Conservation (phyloP, 2,888 invertebrate genomes). For the Lepidochrysops patricia region DNA sequence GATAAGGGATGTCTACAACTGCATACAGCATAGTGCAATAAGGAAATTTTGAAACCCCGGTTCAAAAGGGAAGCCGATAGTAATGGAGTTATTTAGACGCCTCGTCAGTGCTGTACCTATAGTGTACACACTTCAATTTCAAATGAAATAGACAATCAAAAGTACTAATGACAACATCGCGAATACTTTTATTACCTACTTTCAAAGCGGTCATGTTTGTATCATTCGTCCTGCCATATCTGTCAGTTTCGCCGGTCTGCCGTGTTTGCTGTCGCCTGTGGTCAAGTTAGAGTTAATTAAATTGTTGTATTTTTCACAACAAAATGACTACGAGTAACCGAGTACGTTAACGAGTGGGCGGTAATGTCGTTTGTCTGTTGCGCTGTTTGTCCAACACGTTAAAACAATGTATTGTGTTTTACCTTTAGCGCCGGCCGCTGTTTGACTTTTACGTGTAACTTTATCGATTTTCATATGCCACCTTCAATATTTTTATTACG, state of each 20-base stretch:
- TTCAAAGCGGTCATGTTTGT: background rate
- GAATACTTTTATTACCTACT: too few relatives aligned
- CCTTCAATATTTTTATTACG: background rate
- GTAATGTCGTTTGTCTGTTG: constrained; percentile 47
- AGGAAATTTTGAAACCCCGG: too few relatives aligned
- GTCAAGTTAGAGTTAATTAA: constrained; percentile 69
- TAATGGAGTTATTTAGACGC: too few relatives aligned
- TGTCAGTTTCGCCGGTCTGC: constrained; percentile 40
- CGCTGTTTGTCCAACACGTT: constrained; percentile 33
- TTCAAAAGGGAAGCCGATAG: too few relatives aligned
- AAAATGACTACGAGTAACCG: constrained; percentile 50
- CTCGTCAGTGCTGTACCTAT: too few relatives aligned
- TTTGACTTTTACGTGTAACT: constrained; percentile 15
- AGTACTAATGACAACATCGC: too few relatives aligned
- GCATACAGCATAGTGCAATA: too few relatives aligned
- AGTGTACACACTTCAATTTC: too few relatives aligned
- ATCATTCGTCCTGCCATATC: background rate
- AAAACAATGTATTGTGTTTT: constrained; percentile 31
- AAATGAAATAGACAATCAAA: too few relatives aligned
- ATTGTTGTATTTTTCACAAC: constrained; percentile 68
- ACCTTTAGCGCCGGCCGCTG: constrained; percentile 7
- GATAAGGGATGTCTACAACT: too few relatives aligned
- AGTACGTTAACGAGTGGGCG: constrained; percentile 47
- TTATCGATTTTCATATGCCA: background rate
- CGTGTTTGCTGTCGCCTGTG: constrained; percentile 49